Evolutionary conservation across 2,888 invertebrate species (phyloP), one percentile per base, ranked within the genome.

Genomic region (Dicycla oo): DNA sequence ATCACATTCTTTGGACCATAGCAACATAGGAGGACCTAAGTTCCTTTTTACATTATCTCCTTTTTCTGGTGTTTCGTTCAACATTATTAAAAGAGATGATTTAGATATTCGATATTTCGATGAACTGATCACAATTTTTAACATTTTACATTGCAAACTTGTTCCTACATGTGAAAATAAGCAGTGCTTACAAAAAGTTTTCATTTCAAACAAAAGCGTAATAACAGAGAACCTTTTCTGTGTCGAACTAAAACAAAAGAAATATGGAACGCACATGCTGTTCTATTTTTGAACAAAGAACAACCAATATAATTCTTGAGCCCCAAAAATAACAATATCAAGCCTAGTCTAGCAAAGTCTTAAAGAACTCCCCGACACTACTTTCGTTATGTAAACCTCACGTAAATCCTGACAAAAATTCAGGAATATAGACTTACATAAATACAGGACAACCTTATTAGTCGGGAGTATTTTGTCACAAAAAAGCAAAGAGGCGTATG

Each of bases 381-480:
- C 15, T 57, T 60, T 13, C 7, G 15, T 80, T 49, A 58, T 54
- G n/a, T 74, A 60, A 54, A 30, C 26, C 49, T 49, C 11, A 20
- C 38, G 11, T 51, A 62, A 62, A 62, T 73, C 26, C 54, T 15
- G 26, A 43, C 23, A 60, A 73, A 72, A 43, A 45, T 15, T n/a
- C 43, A 38, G 34, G 30, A 51, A 47, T 53, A 75, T 53, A 75
- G n/a, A 20, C 11, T 78, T 51, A 51, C 49, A 30, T 64, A 56
- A 79, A 63, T 56, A 53, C 40, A 20, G 47, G 49, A 53, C 61
- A n/a, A 38, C 30, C 80, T 83, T 74, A 74, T 83, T 77, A 77
- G 76, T 40, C 51, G 26, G 62, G 49, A 68, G 45, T 65, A 81
- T 63, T 73, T 74, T 74, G 65, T 80, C 68, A 82, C 51, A 82